Evolutionary conservation across 92 coral and sea anemone species (phyloP), one percentile per base, ranked within the genome.

Genomic region (Ricordea florida): DNA sequence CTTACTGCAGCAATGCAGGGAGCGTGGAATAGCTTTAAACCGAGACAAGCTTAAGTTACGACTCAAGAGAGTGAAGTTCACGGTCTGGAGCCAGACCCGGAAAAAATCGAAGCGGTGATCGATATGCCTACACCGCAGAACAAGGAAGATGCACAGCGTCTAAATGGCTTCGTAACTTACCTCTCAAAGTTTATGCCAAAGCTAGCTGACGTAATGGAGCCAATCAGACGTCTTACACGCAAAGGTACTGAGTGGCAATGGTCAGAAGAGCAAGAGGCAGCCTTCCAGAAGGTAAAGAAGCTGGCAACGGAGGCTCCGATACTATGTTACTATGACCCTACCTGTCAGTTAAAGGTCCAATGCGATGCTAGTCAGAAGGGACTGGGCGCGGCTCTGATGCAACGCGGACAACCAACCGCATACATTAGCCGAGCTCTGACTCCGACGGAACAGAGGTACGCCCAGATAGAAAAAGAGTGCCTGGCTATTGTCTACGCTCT

Each of bases 1-100:
- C 34, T 79, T 85, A 2, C 67, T 85, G 10, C 24, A 77, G 69
- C 34, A 77, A 57, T 78, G 81, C 55, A n/a, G 57, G 38, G 79
- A 57, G 41, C 37, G 26, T 0, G 83, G 84, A 0, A 57, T 77
- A 10, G 84, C 74, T 5, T 68, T 61, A 2, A 61, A 69, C 44
- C 20, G 30, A 32, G 56, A 49, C 44, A 78, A 78, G 35, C 28
- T 78, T 26, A 37, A 37, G 55, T 20, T 79, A 17, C 60, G 62
- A 17, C 41, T 67, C 46, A 16, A 49, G 24, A 64, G 69, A 68
- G 71, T 79, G 10, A 0, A 77, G 13, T 79, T 55, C 71, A 56
- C 69, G 69, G 71, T 68, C n/a, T 25, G 79, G 69, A 30, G 70
- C 44, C n/a, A n/a, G n/a, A n/a, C n/a, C n/a, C n/a, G n/a, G n/a